Conservation (phyloP, 2,797 vertebrate genomes). For the Garrulus glandarius region DNA sequence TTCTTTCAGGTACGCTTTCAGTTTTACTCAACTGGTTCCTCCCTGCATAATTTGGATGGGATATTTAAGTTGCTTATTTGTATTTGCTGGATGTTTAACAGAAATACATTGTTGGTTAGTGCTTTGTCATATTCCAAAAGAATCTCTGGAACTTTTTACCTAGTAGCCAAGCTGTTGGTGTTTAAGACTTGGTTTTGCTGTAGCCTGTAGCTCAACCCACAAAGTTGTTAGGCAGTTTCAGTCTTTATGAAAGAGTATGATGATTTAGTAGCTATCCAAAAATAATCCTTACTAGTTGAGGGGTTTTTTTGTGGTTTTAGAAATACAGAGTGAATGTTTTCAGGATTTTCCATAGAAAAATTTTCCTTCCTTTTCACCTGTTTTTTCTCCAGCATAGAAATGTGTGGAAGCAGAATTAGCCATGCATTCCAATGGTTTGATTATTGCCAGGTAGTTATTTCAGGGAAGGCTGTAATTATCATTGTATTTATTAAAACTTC, state of each 20-base stretch:
- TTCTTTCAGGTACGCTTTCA: slow-evolving; percentile 88
- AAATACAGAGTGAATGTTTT: background rate
- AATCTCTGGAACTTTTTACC: background rate
- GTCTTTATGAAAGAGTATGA: background rate
- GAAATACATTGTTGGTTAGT: background rate
- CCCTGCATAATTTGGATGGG: background rate
- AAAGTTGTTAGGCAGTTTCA: background rate
- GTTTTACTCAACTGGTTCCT: background rate
- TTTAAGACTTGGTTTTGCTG: background rate
- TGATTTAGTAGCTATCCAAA: background rate
- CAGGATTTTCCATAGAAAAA: background rate
- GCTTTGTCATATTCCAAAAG: background rate
- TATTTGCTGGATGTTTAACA: background rate
- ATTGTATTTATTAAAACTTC: background rate
- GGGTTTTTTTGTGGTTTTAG: background rate
- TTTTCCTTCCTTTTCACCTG: background rate
- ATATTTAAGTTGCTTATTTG: background rate
- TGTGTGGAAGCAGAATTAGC: background rate
- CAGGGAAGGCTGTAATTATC: background rate
- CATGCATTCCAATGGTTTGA: background rate
- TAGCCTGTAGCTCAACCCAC: background rate
- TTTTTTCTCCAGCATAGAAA: background rate
- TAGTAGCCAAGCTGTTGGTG: background rate
- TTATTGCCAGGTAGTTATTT: background rate
- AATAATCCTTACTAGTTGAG: background rate